Percentiles rank a stretch among this genome's conserved stretches.
These are phyloP conservation scores for Spinus olivaceus DNA, from an alignment of 2,797 vertebrate genomes.

Conservation along the genomic window DNA sequence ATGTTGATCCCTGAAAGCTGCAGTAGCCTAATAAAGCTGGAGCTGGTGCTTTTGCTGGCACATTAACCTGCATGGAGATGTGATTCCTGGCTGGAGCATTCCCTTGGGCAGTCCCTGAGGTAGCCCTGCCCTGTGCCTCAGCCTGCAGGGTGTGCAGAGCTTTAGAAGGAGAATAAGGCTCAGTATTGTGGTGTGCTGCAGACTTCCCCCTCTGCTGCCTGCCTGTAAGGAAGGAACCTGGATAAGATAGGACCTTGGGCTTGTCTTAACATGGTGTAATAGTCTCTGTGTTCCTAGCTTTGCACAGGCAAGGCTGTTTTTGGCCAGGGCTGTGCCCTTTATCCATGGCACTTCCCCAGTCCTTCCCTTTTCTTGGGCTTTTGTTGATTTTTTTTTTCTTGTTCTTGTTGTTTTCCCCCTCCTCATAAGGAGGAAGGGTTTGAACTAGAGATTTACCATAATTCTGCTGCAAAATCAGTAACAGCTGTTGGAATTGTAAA, in stretches of 20 bases:
- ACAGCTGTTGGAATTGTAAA: slow-evolving; percentile 30
- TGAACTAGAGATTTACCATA: background rate
- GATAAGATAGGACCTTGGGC: background rate
- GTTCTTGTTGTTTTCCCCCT: background rate
- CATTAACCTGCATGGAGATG: accelerated
- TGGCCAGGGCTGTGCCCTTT: background rate
- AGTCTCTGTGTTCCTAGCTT: background rate
- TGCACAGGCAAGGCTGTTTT: background rate
- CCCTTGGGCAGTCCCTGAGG: background rate
- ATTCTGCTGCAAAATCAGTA: slow-evolving; percentile 41
- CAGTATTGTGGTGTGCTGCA: background rate
- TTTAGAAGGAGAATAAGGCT: background rate
- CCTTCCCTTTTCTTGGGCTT: background rate
- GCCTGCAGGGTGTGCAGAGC: accelerated
- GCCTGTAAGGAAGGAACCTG: background rate
- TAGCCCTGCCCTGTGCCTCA: background rate
- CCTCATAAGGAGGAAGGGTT: background rate
- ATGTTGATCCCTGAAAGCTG: background rate
- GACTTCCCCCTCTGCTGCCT: background rate
- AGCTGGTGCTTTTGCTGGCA: background rate
- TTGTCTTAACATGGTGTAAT: accelerated
- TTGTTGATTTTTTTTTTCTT: background rate
- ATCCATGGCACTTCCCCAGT: background rate
- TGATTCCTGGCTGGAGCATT: accelerated
- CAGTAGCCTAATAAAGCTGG: accelerated